Conservation (phyloP, 2,113 vertebrate species). For the Paratilapia polleni region DNA sequence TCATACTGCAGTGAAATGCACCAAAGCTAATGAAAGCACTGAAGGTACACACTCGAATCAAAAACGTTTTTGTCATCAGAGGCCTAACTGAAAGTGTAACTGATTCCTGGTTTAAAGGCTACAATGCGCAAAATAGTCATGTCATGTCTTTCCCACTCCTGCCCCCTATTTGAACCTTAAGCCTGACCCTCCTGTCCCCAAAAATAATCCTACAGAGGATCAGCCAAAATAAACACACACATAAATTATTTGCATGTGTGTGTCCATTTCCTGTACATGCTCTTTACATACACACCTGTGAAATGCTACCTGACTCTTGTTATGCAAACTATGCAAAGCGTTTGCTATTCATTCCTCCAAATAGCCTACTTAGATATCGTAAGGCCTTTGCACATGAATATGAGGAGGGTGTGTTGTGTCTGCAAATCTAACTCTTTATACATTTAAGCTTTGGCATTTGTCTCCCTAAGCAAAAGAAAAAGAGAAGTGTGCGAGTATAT, state of each 20-base stretch:
- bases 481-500: neutral
- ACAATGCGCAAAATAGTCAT: neutral
- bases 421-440: slow-evolving; percentile 13
- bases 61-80: neutral
- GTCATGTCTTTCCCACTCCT: neutral
- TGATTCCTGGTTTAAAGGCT: neutral
- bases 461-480: slow-evolving; percentile 41
- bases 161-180: neutral
- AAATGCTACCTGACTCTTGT: slow-evolving; percentile 65
- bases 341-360: slow-evolving; percentile 15
- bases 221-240: slow-evolving; percentile 6
- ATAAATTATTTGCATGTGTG: slow-evolving; percentile 55
- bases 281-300: slow-evolving; percentile 74
- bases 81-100: neutral
- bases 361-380: neutral
- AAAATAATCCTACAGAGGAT: slow-evolving; percentile 19
- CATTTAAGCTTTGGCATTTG: slow-evolving; percentile 33
- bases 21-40: neutral
- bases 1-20: neutral
- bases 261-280: slow-evolving; percentile 40
- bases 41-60: neutral
- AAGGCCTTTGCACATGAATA: neutral
- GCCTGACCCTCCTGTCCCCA: neutral
- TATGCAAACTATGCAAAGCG: slow-evolving; percentile 74
- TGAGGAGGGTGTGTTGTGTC: slow-evolving; percentile 5